phyloP scores from a whole-genome alignment of 1,140 invertebrate genomes.

The Thereuonema tuberculata region DNA sequence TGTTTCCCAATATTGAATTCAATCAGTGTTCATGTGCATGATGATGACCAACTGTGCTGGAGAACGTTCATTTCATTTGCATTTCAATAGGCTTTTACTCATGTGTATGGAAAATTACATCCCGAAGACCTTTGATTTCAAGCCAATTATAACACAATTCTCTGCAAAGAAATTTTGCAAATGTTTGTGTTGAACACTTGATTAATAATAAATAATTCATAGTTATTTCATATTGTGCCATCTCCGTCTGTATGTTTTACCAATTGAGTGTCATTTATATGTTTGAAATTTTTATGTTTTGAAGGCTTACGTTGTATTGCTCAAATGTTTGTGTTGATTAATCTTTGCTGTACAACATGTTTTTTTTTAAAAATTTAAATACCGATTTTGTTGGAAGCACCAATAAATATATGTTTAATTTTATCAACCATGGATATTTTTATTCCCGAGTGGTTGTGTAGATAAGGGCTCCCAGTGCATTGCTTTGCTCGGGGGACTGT shows the following conservation, averaged over 20 bases:
- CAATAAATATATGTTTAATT: background rate
- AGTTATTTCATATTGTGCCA: background rate
- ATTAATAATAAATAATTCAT: background rate
- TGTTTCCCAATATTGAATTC: too few species aligned
- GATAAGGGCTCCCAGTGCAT: too few species aligned
- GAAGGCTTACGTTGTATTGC: background rate
- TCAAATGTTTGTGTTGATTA: background rate
- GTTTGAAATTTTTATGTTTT: background rate
- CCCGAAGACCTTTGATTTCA: constrained; percentile 6
- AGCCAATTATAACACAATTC: background rate
- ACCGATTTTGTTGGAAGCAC: background rate
- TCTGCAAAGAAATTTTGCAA: background rate
- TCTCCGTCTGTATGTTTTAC: too few species aligned
- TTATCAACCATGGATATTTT: background rate
- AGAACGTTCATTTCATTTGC: too few species aligned
- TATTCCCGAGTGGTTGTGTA: background rate
- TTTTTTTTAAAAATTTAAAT: background rate
- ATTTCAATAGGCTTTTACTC: background rate
- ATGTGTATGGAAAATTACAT: constrained; percentile 7
- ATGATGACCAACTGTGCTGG: too few species aligned
- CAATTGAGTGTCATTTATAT: background rate
- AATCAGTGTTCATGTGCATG: too few species aligned
- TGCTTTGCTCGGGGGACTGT: too few species aligned
- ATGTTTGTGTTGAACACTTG: background rate
- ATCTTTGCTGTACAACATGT: background rate